Base-by-base conservation (phyloP, 2,888 invertebrate genomes). In the Drosophila sordidula region DNA sequence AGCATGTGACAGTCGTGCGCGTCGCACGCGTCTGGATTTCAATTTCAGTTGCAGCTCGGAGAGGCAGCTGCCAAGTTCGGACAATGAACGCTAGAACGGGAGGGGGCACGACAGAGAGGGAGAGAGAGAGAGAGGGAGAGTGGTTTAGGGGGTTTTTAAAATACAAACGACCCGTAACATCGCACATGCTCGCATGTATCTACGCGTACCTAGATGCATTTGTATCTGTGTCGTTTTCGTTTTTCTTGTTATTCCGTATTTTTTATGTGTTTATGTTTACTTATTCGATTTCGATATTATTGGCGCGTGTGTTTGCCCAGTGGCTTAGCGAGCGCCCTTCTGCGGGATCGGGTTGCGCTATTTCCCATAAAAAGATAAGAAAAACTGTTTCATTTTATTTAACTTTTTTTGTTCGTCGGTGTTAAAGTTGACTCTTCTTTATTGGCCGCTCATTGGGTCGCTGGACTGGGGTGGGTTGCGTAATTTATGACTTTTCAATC, bases 21-120 rank as follows among this genome's bases (percentile, higher is more conserved):
- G 78, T 79, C 74, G 78, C 89, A 90, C 89, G 89, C 82, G 90
- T 87, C 52, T 89, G 75, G 70, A 84, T 90, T 85, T 81, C 87
- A 74, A 64, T 73, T 82, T 78, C 39, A 26, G 34, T 61, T 56
- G 62, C 54, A 11, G 29, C 50, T 34, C 47, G 12, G 46, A n/a
- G 39, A 56, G 38, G 65, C 75, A 75, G 75, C 75, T 75, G 75
- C 68, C 51, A 22, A 56, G 18, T n/a, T 61, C 26, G 65, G 61
- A 69, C 68, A 74, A 56, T 42, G 45, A 26, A 34, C 29, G 47
- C 46, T 8, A 16, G 6, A n/a, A 14, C 6, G 18, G 22, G 6
- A 22, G 22, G 1, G 9, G 6, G 16, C 26, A 26, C 29, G 2
- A 46, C 11, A n/a, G 9, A 22, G 14, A 11, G 4, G 14, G 41